A percentile compares a stretch with the other conserved stretches of the same genome.
Evolutionary conservation across 2,113 vertebrate genomes (phyloP).

Genomic region (Geothlypis trichas): DNA sequence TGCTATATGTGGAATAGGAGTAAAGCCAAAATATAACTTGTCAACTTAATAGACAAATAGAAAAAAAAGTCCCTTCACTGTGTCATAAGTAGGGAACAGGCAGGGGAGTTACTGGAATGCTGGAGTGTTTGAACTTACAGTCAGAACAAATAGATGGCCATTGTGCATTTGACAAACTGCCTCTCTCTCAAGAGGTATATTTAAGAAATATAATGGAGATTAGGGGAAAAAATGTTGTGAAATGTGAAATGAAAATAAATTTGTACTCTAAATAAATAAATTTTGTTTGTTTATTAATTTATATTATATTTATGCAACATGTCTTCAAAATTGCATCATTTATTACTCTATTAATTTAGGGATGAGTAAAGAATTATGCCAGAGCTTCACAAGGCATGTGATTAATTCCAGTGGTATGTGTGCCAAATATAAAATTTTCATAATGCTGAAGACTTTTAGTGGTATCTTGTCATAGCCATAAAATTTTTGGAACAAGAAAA

Average conservation of each 20-base stretch:
- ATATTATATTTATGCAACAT: background rate
- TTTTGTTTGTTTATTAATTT: background rate
- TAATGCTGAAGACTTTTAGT: background rate
- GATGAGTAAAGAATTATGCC: background rate
- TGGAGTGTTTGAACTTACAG: background rate
- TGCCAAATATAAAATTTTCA: background rate
- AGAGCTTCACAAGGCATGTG: background rate
- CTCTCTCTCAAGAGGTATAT: background rate
- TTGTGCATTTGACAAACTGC: background rate
- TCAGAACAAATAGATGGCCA: background rate
- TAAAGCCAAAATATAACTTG: background rate
- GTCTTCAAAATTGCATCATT: background rate
- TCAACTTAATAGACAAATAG: background rate
- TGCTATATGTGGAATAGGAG: background rate
- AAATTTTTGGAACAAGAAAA: background rate
- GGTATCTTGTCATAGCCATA: background rate
- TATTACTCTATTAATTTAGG: background rate
- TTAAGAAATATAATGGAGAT: background rate
- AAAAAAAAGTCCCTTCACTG: background rate
- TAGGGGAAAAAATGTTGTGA: background rate
- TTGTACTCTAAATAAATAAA: background rate
- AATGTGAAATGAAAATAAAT: background rate
- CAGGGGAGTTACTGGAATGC: background rate
- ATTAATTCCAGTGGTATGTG: background rate
- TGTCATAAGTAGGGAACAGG: background rate